Percentiles rank a stretch among this genome's conserved stretches.
Evolutionary conservation across 1,140 invertebrate genomes (phyloP).

Genomic region (Amphibalanus amphitrite): DNA sequence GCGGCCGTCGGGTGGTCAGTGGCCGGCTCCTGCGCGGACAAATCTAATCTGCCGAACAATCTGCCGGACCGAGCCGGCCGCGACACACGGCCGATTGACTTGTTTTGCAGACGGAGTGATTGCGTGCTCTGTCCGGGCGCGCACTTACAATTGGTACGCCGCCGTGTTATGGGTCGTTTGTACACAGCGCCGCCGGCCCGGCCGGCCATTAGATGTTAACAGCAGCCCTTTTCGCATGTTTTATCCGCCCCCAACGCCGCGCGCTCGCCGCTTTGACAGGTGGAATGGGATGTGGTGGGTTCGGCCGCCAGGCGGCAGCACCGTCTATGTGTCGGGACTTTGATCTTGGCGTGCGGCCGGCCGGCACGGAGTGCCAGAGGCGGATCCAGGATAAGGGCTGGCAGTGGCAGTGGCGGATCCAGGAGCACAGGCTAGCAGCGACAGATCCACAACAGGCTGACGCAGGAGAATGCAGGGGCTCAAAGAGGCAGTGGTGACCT

Average conservation of each 20-base stretch:
- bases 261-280: not conserved
- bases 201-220: not conserved
- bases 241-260: not conserved
- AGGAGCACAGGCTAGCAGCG: too few species aligned
- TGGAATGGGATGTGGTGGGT: not conserved
- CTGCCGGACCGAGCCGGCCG: not conserved
- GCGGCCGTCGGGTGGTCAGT: not conserved
- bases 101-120: not conserved
- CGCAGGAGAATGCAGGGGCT: too few species aligned
- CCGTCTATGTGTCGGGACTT: not conserved
- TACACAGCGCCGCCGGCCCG: not conserved
- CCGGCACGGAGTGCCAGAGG: not conserved
- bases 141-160: not conserved
- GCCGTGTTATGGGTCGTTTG: not conserved
- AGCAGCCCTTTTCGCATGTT: slow-evolving; percentile 1
- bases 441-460: too few species aligned
- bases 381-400: not conserved
- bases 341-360: not conserved
- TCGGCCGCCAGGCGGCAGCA: not conserved
- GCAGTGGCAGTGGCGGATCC: not conserved
- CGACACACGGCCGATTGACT: not conserved
- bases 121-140: not conserved
- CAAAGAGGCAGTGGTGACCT: too few species aligned
- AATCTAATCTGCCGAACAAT: not conserved
- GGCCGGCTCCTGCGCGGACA: not conserved